Conservation (phyloP, 2,113 vertebrate species). For the Lophura nycthemera region DNA sequence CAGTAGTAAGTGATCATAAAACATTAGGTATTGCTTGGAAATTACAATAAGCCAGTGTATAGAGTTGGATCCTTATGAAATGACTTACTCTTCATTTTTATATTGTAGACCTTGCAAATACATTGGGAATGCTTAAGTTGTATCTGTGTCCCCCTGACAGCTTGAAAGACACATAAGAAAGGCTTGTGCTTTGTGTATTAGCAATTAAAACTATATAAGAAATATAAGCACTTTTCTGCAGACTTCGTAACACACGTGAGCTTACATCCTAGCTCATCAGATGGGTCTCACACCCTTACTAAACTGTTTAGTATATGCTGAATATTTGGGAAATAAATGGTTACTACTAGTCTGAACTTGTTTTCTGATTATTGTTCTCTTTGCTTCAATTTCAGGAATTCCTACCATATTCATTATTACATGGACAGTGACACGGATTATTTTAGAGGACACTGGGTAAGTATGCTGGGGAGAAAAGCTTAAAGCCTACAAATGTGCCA, state of each 20-base stretch:
- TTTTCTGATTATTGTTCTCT: not conserved
- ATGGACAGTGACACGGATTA: slow-evolving; percentile 84
- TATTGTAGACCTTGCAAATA: not conserved
- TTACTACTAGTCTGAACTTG: not conserved
- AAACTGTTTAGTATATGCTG: not conserved
- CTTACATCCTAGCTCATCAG: not conserved
- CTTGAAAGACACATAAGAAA: not conserved
- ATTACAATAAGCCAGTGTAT: not conserved
- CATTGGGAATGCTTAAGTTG: not conserved
- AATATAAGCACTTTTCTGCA: not conserved
- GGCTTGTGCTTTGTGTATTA: not conserved
- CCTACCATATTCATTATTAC: slow-evolving; percentile 84
- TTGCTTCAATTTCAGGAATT: slow-evolving; percentile 78
- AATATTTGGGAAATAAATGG: not conserved
- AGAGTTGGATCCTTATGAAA: not conserved
- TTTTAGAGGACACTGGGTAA: slow-evolving; percentile 91
- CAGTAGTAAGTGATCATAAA: slow-evolving; percentile 20
- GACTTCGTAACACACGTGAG: not conserved
- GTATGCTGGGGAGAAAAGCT: slow-evolving; percentile 26
- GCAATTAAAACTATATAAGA: not conserved
- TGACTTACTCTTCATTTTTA: not conserved
- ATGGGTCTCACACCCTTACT: not conserved
- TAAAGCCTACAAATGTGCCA: not conserved
- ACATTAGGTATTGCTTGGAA: slow-evolving; percentile 18
- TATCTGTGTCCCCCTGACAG: not conserved